Percentiles rank a stretch among this genome's conserved stretches.
Evolutionary conservation across 2,113 vertebrate species (phyloP).

Genomic region (Prunella fulvescens): DNA sequence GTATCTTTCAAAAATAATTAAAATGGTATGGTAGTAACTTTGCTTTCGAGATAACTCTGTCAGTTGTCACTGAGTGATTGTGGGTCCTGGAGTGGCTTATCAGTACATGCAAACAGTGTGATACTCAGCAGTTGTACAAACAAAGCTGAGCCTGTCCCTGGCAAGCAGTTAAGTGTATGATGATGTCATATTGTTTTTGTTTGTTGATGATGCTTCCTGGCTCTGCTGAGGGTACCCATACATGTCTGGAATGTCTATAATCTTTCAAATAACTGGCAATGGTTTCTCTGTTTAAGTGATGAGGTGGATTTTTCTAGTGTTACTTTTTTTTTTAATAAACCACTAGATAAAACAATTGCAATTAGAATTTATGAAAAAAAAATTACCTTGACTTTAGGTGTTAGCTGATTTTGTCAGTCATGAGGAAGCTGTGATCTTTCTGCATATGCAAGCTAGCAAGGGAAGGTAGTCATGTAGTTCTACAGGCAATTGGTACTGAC

Average conservation of each 20-base stretch:
- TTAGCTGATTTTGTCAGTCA: neutral
- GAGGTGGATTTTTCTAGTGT: neutral
- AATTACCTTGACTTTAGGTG: neutral
- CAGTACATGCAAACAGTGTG: neutral
- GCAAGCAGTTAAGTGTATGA: neutral
- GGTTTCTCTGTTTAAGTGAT: neutral
- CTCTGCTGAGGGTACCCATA: neutral
- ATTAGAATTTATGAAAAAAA: neutral
- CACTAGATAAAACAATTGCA: neutral
- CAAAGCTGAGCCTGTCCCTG: constrained; percentile 9
- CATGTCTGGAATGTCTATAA: neutral
- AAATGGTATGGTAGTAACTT: neutral
- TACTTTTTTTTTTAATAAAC: neutral
- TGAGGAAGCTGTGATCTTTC: neutral
- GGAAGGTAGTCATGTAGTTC: neutral
- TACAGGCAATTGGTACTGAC: neutral
- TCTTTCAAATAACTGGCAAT: neutral
- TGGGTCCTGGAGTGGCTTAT: neutral
- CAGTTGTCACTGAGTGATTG: neutral
- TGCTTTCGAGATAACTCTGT: neutral
- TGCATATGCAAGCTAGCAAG: neutral
- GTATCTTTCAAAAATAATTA: neutral
- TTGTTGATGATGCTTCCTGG: neutral
- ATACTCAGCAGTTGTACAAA: neutral
- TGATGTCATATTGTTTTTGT: constrained; percentile 10